A percentile compares a stretch with the other conserved stretches of the same genome.
phyloP scores from a whole-genome alignment of 2,888 invertebrate genomes.

The Dasypolia templi region DNA sequence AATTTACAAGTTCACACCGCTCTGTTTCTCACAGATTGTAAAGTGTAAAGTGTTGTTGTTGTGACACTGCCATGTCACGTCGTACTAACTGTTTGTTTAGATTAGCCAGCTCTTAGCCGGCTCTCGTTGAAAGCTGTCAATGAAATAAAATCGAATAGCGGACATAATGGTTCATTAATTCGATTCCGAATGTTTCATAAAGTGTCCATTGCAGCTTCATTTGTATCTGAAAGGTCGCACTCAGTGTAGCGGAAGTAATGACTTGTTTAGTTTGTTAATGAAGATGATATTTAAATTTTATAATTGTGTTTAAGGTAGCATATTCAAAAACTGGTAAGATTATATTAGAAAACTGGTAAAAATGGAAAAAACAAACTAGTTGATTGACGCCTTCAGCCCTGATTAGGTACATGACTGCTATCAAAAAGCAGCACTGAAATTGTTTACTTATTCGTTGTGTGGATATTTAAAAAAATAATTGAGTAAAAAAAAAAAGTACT shows the following conservation, averaged over 20 bases:
- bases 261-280: conserved; percentile 27
- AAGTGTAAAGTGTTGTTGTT: conserved; percentile 64
- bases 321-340: too few relatives aligned
- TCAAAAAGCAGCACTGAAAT: too few relatives aligned
- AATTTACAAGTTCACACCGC: conserved; percentile 46
- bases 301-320: not conserved
- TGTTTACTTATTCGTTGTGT: not conserved
- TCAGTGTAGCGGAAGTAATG: conserved; percentile 26
- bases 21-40: conserved; percentile 53
- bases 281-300: conserved; percentile 1
- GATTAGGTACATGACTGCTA: too few relatives aligned
- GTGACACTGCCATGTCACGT: conserved; percentile 23
- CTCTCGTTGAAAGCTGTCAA: conserved; percentile 41
- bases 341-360: not conserved
- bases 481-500: not conserved
- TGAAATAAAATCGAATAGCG: conserved; percentile 41
- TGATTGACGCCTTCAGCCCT: too few relatives aligned
- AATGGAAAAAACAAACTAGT: not conserved
- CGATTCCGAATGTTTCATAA: conserved; percentile 32
- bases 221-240: conserved; percentile 40
- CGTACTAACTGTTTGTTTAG: conserved; percentile 59
- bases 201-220: conserved; percentile 46
- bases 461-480: not conserved
- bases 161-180: conserved; percentile 39
- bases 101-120: conserved; percentile 23